Evolutionary conservation across 2,113 vertebrate species (phyloP), one percentile per base, ranked within the genome.

Genomic region (Passer montanus): DNA sequence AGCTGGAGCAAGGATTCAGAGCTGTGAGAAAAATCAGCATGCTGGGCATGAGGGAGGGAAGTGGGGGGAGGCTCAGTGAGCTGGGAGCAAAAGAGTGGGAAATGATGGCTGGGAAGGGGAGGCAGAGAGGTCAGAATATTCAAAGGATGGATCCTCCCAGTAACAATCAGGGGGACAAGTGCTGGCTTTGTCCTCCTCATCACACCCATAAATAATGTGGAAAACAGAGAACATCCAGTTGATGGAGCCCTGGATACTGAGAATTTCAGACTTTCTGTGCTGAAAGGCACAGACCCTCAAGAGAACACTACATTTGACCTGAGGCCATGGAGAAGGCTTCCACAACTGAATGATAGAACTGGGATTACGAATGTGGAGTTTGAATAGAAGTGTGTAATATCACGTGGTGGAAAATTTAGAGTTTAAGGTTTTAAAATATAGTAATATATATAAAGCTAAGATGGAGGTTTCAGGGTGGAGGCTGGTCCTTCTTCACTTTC

Each of bases 101-200:
- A 89, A 74, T 70, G 37, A 41, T 52, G 81, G 9, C 60, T 78
- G 52, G 35, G 37, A 84, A 82, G 44, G 60, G 30, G 52, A 23
- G 15, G 8, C n/a, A 78, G 28, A 59, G 20, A 20, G 46, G 6
- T 2, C 20, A 28, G 20, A 55, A 31, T 15, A 46, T 74, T 52
- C 60, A 67, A 3, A 41, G 60, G 43, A 22, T 44, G 52, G 35
- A 79, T 59, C 20, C 30, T 49, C 10, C 4, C 31, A 33, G 30
- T 26, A 39, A 22, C 1, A 4, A 37, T 12, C 23, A 28, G 16
- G 10, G 10, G 7, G 0, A 20, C 2, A 3, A 10, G 27, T 60
- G 47, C 59, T 93, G 66, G 31, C 19, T 43, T 22, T 9, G 31
- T 62, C 49, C 63, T 81, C 60, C 50, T 74, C 1, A 0, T 55